Evolutionary conservation across 2,113 vertebrate genomes (phyloP), one percentile per base, ranked within the genome.

Genomic region (Apodemus speciosus): DNA sequence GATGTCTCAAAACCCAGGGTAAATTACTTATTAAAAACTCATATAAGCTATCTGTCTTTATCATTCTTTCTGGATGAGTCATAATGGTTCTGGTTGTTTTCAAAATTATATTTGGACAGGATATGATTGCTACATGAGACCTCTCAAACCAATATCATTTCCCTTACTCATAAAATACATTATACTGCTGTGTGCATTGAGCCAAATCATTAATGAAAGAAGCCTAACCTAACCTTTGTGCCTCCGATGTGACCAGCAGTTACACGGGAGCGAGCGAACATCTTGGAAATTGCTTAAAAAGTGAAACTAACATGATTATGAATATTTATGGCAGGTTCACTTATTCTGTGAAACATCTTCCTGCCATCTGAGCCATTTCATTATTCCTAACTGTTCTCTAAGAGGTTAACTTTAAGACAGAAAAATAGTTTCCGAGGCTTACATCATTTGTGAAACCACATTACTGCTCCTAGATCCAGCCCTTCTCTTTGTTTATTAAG

Each of bases 81-180:
- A 96, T 99, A 99, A 99, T 99, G 98, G 98, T 98, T 98, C 98
- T 99, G 99, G 99, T 99, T 99, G 99, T 99, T 99, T 99, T 98
- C 98, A 98, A 99, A 99, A 99, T 99, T 99, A 98, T 98, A 99
- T 99, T 99, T 99, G 98, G 98, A 98, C 98, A 99, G 99, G 99
- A 99, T 99, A 99, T 99, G 99, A 99, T 99, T 98, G 98, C 98
- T 99, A 99, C 99, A 99, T 98, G 98, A 99, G 99, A 99, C 99
- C 98, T 98, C 98, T 98, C 98, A 98, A 98, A 98, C 99, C 98
- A 98, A 98, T 98, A 98, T 98, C 97, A 99, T 99, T 99, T 99
- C 98, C 98, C 98, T 98, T 98, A 97, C 98, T 98, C 98, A 98
- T 98, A 99, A 98, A 99, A 99, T 98, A 98, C 98, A 98, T 99